These are phyloP conservation scores for Enteromius radiatus DNA, from an alignment of 2,797 vertebrate genomes.

Conservation along the genomic window DNA sequence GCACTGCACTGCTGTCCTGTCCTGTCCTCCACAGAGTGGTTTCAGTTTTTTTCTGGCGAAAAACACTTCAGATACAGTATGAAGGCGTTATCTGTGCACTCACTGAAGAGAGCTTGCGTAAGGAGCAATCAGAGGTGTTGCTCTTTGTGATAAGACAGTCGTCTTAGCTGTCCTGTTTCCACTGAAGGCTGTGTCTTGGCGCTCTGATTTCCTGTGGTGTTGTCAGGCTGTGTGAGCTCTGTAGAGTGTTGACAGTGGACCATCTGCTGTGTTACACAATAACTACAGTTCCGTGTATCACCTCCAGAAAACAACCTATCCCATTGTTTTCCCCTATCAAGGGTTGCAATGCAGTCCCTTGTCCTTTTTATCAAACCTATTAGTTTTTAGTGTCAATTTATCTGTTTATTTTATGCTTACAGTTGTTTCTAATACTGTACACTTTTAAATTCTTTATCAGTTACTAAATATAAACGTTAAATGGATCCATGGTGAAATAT, in stretches of 20 bases:
- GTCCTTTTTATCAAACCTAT: background rate
- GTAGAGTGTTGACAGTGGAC: conserved; percentile 19
- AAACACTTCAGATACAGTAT: background rate
- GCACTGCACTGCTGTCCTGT: background rate
- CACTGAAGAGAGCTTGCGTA: background rate
- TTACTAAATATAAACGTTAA: background rate
- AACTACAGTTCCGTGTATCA: background rate
- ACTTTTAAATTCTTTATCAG: background rate
- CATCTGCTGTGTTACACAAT: conserved; percentile 22
- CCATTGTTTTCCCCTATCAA: background rate
- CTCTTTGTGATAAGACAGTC: conserved; percentile 4
- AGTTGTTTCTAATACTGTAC: background rate
- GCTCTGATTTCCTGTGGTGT: conserved; percentile 15
- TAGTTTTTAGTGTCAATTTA: background rate
- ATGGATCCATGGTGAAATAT: background rate
- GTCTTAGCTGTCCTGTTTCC: conserved; percentile 18
- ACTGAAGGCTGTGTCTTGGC: background rate
- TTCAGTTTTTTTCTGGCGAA: background rate
- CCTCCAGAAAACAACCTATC: background rate
- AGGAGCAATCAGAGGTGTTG: conserved; percentile 14
- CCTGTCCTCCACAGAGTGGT: background rate
- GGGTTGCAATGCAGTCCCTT: background rate
- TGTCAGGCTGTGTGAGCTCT: conserved; percentile 20
- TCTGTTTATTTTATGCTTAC: background rate
- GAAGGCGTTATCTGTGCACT: background rate